These are phyloP conservation scores for Orchesella flavescens DNA, from an alignment of 2,888 invertebrate species.

Conservation along the genomic window DNA sequence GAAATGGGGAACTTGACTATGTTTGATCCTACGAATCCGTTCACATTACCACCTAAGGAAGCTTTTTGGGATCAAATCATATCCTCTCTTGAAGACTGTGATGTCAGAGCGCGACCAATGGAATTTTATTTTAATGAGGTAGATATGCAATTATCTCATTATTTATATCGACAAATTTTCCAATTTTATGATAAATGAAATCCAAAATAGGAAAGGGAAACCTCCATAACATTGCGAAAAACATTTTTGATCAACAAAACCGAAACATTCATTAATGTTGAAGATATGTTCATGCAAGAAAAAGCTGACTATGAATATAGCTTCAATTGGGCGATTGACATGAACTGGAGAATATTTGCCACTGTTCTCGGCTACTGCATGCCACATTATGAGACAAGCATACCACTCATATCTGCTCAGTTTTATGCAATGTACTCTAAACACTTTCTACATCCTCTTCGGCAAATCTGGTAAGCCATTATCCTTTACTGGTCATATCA, in stretches of 20 bases:
- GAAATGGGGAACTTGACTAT: background rate
- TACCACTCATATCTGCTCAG: conserved; percentile 50
- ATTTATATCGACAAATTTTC: too few relatives aligned
- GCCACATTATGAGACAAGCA: conserved; percentile 37
- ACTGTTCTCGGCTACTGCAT: conserved; percentile 64
- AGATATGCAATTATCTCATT: too few relatives aligned
- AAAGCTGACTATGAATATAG: conserved; percentile 62
- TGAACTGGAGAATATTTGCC: conserved; percentile 60
- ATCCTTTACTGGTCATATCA: too few relatives aligned
- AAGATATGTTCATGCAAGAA: conserved; percentile 43
- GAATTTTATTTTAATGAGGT: conserved; percentile 46
- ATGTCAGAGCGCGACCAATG: background rate
- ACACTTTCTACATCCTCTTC: conserved; percentile 45
- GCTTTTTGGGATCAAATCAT: conserved; percentile 59
- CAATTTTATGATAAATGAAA: too few relatives aligned
- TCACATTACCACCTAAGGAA: background rate
- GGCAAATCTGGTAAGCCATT: conserved; percentile 54
- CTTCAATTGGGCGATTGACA: conserved; percentile 65
- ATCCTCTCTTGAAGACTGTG: conserved; percentile 36
- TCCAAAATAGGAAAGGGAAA: conserved; percentile 29
- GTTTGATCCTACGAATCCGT: background rate
- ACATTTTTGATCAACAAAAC: conserved; percentile 16
- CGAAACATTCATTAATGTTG: conserved; percentile 1
- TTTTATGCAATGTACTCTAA: conserved; percentile 55
- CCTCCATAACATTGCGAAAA: conserved; percentile 1